Evolutionary conservation across 1,140 invertebrate genomes (phyloP), one percentile per base, ranked within the genome.

Genomic region (Drosophila simulans): DNA sequence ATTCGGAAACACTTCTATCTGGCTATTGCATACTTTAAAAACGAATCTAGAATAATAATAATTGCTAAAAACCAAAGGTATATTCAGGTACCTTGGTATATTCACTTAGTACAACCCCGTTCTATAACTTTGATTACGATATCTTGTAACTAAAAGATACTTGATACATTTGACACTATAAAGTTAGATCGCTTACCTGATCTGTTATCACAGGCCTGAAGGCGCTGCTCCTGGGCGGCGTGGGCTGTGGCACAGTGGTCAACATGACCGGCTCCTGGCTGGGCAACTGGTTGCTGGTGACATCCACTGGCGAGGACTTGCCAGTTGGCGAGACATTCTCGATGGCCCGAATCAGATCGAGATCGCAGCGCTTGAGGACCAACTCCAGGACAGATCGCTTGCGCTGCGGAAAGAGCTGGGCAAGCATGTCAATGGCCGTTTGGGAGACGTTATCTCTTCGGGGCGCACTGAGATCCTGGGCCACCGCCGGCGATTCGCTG

Each of bases 311-410:
- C 0, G 57, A 0, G 37, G 20, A 25, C 2, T 66, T 54, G 4
- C 63, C 59, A 8, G 71, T 25, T 5, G 86, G 82, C 12, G 91
- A 81, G 7, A 92, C 82, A 55, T 92, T 91, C 49, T 92, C 91
- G 15, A 92, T 92, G 37, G 91, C 91, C 66, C 97, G 96, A 3
- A 97, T 93, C n/a, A 98, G 91, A 85, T 98, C 97, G 39, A 97
- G 95, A 66, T 97, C 97, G 91, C 97, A 98, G 20, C 97, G 94
- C 69, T 97, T 95, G 10, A 98, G 92, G 10, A 98, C 97, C 55
- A 98, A 92, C 82, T 98, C 97, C 40, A 99, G 91, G 0, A 98
- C 97, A 0, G 96, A 95, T 12, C 96, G 94, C 91, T 98, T 98
- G 49, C 96, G 95, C 48, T 96, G 95, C 0, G 97, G 97, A 92